Evolutionary conservation across 2,797 vertebrate species (phyloP).

Genomic region (Eutrigla gurnardus): DNA sequence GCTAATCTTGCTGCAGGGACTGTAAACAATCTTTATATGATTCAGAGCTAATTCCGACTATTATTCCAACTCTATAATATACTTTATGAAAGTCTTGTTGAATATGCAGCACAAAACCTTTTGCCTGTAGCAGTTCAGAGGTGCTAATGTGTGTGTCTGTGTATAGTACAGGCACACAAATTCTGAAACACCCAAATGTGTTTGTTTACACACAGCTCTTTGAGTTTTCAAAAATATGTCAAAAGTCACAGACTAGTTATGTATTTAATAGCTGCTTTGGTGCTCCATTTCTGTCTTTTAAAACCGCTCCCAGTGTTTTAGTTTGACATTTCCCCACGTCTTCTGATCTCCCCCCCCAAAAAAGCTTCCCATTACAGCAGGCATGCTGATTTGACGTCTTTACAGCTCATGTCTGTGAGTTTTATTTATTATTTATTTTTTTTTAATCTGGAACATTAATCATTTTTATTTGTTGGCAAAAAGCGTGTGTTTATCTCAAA

Average conservation of each 20-base stretch:
- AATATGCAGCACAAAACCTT: conserved; percentile 3
- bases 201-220: conserved; percentile 7
- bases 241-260: conserved; percentile 9
- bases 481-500: conserved; percentile 37
- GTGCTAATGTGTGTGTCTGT: neutral
- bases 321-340: conserved; percentile 40
- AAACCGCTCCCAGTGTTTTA: conserved; percentile 27
- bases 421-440: neutral
- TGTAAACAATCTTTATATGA: neutral
- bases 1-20: neutral
- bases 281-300: conserved; percentile 19
- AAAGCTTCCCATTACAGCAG: conserved; percentile 27
- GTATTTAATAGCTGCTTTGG: conserved; percentile 16
- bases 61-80: neutral
- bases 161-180: neutral
- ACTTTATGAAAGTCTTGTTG: neutral
- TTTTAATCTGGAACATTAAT: conserved; percentile 45
- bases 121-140: no score
- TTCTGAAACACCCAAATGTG: neutral
- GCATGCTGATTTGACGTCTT: conserved; percentile 24
- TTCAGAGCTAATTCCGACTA: neutral
- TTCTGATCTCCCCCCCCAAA: neutral
- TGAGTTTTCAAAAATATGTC: conserved; percentile 4
- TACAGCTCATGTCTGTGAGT: conserved; percentile 26
- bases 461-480: conserved; percentile 11